Percentiles rank a stretch among this genome's conserved stretches.
These are phyloP conservation scores for Mesochorus sp. DNA, from an alignment of 2,888 invertebrate species.

Conservation along the genomic window DNA sequence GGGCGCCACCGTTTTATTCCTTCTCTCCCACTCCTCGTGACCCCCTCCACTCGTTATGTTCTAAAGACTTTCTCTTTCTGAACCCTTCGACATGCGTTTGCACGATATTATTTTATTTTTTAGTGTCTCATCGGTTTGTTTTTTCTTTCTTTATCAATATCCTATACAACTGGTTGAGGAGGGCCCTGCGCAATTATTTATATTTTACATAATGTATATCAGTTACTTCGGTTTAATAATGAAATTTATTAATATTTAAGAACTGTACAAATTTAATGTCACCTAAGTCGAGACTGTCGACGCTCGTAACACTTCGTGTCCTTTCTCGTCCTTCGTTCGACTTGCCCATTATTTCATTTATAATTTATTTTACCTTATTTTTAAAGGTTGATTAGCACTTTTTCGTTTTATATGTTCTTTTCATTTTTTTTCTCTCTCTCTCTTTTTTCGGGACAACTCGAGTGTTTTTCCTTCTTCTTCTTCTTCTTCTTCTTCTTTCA, in stretches of 20 bases:
- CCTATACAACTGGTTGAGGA: slow-evolving; percentile 70
- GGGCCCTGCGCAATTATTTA: slow-evolving; percentile 64
- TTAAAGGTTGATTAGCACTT: slow-evolving; percentile 41
- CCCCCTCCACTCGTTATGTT: slow-evolving; percentile 49
- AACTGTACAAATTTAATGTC: slow-evolving; percentile 82
- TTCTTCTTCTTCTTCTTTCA: neutral
- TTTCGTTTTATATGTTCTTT: neutral
- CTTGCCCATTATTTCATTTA: slow-evolving; percentile 21
- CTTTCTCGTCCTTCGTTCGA: slow-evolving; percentile 20
- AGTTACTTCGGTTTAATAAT: slow-evolving; percentile 74
- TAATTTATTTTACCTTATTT: slow-evolving; percentile 29
- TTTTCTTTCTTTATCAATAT: slow-evolving; percentile 62
- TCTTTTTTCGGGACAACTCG: neutral
- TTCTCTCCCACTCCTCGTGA: slow-evolving; percentile 3
- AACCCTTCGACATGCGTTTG: slow-evolving; percentile 13
- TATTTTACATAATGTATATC: slow-evolving; percentile 64
- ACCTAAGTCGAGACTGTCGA: slow-evolving; percentile 79
- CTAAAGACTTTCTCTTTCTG: neutral
- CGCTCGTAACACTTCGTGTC: slow-evolving; percentile 76
- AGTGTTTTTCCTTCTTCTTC: slow-evolving; percentile 18
- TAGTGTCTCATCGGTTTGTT: slow-evolving; percentile 45
- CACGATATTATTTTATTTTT: neutral
- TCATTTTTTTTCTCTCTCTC: slow-evolving; percentile 11
- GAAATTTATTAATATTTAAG: slow-evolving; percentile 82
- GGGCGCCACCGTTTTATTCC: slow-evolving; percentile 43